Conservation (phyloP, 2,888 invertebrate species). For the Rotaria magnacalcarata region DNA sequence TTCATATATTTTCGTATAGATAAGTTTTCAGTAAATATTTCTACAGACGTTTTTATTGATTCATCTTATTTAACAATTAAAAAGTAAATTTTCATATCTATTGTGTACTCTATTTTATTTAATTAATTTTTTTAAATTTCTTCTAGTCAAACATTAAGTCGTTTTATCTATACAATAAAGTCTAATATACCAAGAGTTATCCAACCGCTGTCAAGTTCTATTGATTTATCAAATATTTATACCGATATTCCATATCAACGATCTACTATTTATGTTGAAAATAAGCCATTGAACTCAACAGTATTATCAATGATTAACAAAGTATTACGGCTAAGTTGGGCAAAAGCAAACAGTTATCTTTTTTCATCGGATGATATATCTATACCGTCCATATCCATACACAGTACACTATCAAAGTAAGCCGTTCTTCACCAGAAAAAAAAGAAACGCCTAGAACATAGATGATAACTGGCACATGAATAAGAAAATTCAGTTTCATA, state of each 20-base stretch:
- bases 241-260: conserved; percentile 10
- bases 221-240: background rate
- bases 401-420: too few relatives aligned
- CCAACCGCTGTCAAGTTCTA: background rate
- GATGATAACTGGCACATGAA: too few relatives aligned
- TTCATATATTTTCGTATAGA: background rate
- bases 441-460: too few relatives aligned
- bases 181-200: background rate
- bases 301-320: background rate
- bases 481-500: too few relatives aligned
- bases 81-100: background rate
- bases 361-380: background rate
- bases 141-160: conserved; percentile 9
- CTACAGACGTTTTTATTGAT: background rate
- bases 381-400: background rate
- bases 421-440: too few relatives aligned
- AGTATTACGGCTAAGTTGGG: background rate
- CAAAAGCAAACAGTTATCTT: conserved; percentile 23
- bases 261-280: background rate
- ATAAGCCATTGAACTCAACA: background rate
- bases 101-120: background rate
- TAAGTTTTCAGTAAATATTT: background rate
- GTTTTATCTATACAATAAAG: conserved; percentile 8
- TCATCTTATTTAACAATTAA: background rate
- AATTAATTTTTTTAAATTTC: background rate